Evolutionary conservation across 2,888 invertebrate species (phyloP), one percentile per base, ranked within the genome.

Genomic region (Aporophyla lueneburgensis): DNA sequence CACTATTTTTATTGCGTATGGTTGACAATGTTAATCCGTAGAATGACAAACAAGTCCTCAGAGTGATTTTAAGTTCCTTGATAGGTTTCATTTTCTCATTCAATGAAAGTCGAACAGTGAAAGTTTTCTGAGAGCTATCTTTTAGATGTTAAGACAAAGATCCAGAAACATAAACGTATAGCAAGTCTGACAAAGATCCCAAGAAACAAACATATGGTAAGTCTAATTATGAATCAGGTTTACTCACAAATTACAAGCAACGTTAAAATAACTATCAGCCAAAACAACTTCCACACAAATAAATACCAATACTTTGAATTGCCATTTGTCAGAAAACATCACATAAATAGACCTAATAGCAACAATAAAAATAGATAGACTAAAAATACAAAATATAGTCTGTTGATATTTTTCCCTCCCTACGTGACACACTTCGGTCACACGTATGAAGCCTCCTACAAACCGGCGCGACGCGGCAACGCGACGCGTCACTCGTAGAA

Each of bases 361-460:
- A 49, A 21, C 5, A 43, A 0, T 7, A 27, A 19, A 27, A 51
- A 19, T 6, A 40, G 6, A 19, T 59, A 14, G 58, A 5, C 16
- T n/a, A 54, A 49, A 78, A 59, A 74, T 66, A 80, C 19, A 51
- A 53, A 53, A 53, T 54, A 77, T 9, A 1, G 5, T 27, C 40
- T 27, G 16, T 65, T 65, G n/a, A 43, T 58, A 74, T 76, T 54
- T 54, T 53, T 76, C 21, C 24, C 40, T 46, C 49, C n/a, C 24
- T 33, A 69, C 83, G 62, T 80, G 79, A 69, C 83, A 79, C 12
- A 43, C 53, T 69, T 69, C 54, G 14, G 58, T 69, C 54, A 51
- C 83, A 69, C 77, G 63, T 70, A 33, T 66, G n/a, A n/a, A n/a
- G n/a, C n/a, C n/a, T n/a, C n/a, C n/a, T n/a, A n/a, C n/a, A n/a